A percentile compares a stretch with the other conserved stretches of the same genome.
Evolutionary conservation across 2,797 vertebrate species (phyloP).

Genomic region (Austrolebias charrua): DNA sequence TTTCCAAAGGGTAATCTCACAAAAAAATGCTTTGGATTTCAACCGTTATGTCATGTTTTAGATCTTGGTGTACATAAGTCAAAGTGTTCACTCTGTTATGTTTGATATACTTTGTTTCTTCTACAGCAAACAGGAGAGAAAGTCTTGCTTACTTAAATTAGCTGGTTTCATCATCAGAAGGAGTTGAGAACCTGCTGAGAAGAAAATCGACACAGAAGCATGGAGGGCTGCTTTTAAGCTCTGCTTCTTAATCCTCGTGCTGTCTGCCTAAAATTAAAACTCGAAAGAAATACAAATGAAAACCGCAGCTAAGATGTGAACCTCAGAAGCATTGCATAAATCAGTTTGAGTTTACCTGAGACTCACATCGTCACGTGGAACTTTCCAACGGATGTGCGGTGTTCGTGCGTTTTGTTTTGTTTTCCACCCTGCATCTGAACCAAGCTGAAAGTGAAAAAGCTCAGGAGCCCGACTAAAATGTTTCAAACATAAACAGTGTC

Average conservation of each 20-base stretch:
- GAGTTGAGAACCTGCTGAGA: background rate
- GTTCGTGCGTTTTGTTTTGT: constrained; percentile 1
- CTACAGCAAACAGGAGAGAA: background rate
- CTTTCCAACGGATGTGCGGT: constrained; percentile 34
- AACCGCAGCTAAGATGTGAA: constrained; percentile 5
- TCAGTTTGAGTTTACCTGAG: constrained; percentile 30
- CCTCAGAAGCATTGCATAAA: constrained; percentile 15
- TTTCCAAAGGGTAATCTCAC: background rate
- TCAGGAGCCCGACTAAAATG: constrained; percentile 44
- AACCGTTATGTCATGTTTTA: too few species aligned
- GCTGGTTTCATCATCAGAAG: constrained; percentile 1
- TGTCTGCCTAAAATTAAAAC: background rate
- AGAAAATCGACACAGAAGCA: background rate
- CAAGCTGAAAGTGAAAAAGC: constrained; percentile 39
- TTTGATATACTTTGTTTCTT: background rate
- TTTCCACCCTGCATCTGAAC: constrained; percentile 29
- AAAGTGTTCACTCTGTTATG: background rate
- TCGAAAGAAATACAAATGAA: background rate
- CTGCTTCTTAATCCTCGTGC: background rate
- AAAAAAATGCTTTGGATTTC: background rate
- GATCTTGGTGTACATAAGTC: too few species aligned
- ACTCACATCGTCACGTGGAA: constrained; percentile 29
- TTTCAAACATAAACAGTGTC: constrained; percentile 54
- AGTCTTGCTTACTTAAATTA: background rate
- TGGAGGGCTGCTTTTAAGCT: background rate